Evolutionary conservation across 2,888 invertebrate genomes (phyloP).

Genomic region (Rhagonycha fulva): DNA sequence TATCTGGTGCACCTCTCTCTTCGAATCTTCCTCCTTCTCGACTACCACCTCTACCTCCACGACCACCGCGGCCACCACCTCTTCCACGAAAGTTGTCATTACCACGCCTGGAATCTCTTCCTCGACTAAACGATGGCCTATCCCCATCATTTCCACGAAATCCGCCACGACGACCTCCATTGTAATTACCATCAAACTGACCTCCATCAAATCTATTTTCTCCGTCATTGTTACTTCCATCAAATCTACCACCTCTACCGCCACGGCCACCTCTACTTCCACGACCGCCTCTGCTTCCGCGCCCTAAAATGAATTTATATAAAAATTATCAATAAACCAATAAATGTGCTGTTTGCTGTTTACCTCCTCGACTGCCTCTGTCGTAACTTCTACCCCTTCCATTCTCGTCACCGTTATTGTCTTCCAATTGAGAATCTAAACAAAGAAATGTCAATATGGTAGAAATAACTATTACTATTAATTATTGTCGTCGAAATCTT

Average conservation of each 20-base stretch:
- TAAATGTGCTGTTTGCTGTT: neutral
- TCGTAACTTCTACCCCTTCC: constrained; percentile 3
- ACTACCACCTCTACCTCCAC: constrained; percentile 7
- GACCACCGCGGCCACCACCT: neutral
- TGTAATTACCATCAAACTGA: neutral
- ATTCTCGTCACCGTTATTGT: constrained; percentile 20
- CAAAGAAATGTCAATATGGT: neutral
- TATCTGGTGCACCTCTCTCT: constrained; percentile 26
- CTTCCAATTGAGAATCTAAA: constrained; percentile 20
- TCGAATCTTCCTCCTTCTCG: constrained; percentile 28
- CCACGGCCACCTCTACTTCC: constrained; percentile 27
- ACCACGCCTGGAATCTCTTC: neutral
- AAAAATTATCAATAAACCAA: neutral
- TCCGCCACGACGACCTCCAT: neutral
- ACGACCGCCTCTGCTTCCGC: no score
- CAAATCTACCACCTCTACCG: constrained; percentile 28
- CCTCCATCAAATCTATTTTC: constrained; percentile 25
- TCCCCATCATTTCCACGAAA: neutral
- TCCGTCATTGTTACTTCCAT: constrained; percentile 21
- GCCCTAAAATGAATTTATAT: neutral
- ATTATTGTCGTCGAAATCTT: neutral
- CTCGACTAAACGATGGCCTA: neutral
- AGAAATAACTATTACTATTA: neutral
- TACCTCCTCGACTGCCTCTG: constrained; percentile 18
- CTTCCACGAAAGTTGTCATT: neutral